Evolutionary conservation across 2,888 invertebrate genomes (phyloP), one percentile per base, ranked within the genome.

Genomic region (Choreutis nemorana): DNA sequence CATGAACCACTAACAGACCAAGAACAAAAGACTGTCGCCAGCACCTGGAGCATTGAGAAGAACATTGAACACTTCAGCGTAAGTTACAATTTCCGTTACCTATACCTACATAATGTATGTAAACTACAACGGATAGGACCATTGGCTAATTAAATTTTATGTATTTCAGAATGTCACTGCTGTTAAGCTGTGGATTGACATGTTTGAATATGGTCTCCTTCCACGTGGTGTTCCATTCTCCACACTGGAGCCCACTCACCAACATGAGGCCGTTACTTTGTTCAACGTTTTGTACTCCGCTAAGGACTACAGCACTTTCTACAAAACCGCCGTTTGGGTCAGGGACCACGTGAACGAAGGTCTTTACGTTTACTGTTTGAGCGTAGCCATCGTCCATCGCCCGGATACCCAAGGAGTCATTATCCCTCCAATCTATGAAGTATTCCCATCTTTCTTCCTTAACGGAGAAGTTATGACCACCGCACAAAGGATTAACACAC

Each of bases 401-500:
- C 61, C 62, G 4, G 87, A 89, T 37, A 83, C 83, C 32, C 79
- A 83, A 45, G 85, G 84, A 14, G 61, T 90, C 30, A 67, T 84
- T 22, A 61, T 89, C 6, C 90, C 90, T 9, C 84, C 89, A 27
- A 73, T 85, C 30, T 87, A 89, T 49, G 90, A 91, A 62, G 73
- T 89, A 36, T 82, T 85, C 56, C 91, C 91, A 1, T 83, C 87
- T 41, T 82, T 81, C 62, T 90, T 87, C 79, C 81, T 86, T 56
- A 86, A 85, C 50, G 73, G 81, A 31, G 84, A 87, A 49, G 80
- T 87, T 35, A 83, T 91, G 55, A 79, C 83, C 23, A 78, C 85
- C 33, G 87, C 86, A 3, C 82, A 86, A 48, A 82, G 82, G 52
- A 80, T 86, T 53, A 68, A 81, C 48, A 70, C 64, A 14, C 67